Evolutionary conservation across 2,113 vertebrate species (phyloP).

Genomic region (Acanthochromis polyacanthus): DNA sequence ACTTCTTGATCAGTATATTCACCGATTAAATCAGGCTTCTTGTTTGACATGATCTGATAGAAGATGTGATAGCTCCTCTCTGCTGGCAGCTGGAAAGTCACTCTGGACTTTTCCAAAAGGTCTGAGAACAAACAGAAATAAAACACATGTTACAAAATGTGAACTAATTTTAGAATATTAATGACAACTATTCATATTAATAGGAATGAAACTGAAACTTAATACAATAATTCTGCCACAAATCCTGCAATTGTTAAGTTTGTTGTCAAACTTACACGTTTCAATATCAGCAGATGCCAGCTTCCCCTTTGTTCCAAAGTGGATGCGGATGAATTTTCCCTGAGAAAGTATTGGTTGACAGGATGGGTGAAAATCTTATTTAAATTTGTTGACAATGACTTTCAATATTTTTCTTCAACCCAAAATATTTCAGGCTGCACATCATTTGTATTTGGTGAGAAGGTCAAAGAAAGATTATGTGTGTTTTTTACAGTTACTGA

Average conservation of each 20-base stretch:
- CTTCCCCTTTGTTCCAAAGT: constrained; percentile 81
- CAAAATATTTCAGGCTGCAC: no score
- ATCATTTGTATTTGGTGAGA: no score
- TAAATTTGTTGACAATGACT: no score
- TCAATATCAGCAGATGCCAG: constrained; percentile 81
- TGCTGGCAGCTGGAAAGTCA: constrained; percentile 77
- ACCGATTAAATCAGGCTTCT: constrained; percentile 59
- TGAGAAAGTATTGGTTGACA: no score
- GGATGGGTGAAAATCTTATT: no score
- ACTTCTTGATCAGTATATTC: neutral
- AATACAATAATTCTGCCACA: no score
- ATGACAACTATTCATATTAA: no score
- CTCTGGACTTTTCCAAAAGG: constrained; percentile 81
- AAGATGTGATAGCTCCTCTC: constrained; percentile 82
- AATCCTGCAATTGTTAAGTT: no score
- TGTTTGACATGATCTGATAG: constrained; percentile 75
- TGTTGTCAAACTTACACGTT: constrained; percentile 67
- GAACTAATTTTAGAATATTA: no score
- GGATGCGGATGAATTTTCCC: constrained; percentile 84
- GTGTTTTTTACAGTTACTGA: no score
- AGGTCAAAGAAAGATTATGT: no score
- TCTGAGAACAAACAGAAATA: constrained; percentile 55
- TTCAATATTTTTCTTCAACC: no score
- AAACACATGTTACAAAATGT: neutral
- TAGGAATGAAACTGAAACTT: neutral